A percentile compares a stretch with the other conserved stretches of the same genome.
Conservation (phyloP, 2,888 invertebrate species). For the Tipula unca region DNA sequence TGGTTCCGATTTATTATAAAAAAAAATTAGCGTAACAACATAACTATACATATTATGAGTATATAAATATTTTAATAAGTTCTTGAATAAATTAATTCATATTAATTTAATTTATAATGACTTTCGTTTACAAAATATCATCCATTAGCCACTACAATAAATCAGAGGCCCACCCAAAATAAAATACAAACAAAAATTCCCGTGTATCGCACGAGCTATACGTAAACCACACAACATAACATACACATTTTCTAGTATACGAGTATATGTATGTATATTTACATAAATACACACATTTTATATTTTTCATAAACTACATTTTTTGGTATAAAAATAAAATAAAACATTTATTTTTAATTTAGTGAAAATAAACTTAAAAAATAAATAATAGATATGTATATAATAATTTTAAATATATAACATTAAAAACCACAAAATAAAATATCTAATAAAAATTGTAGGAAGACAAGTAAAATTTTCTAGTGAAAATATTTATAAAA, state of each 20-base stretch:
- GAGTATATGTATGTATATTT: too few species aligned
- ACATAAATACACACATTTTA: not conserved
- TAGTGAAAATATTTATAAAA: not conserved
- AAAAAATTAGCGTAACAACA: not conserved
- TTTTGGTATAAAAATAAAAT: conserved; percentile 4
- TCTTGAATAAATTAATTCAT: not conserved
- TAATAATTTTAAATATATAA: not conserved
- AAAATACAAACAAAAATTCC: not conserved
- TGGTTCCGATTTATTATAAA: not conserved
- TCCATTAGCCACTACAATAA: not conserved
- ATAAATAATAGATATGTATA: not conserved
- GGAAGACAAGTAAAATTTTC: not conserved
- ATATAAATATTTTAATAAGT: not conserved
- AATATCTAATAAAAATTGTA: not conserved
- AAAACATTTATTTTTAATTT: not conserved
- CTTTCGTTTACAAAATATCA: not conserved
- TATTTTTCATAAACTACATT: not conserved
- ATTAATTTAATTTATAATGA: conserved; percentile 1
- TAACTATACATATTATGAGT: not conserved
- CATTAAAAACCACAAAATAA: not conserved
- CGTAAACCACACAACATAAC: not conserved
- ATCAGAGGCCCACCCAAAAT: conserved; percentile 2
- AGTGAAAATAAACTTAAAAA: not conserved
- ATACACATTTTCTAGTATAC: too few species aligned
- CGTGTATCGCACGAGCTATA: not conserved